Base-by-base conservation (phyloP, 2,888 invertebrate species). In the Tribolium freemani region DNA sequence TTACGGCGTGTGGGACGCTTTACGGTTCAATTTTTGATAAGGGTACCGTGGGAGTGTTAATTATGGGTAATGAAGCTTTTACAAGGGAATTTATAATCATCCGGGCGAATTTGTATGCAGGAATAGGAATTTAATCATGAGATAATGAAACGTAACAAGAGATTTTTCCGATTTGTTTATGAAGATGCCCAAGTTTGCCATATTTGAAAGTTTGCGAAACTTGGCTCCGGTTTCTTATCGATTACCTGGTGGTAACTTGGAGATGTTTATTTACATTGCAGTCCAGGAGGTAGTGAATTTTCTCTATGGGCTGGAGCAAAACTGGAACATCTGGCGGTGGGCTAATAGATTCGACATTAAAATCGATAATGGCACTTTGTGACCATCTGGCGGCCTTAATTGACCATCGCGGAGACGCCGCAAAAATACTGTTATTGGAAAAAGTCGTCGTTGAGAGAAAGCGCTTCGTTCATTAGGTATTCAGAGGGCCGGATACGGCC, bases 401-500 rank as follows among this genome's bases (percentile, higher is more conserved):
- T 63, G 66, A 66, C 21, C 63, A 20, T 3, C 16, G 16, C 16
- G 10, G 5, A 63, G n/a, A 38, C 38, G 31, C 9, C 31, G 9
- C 9, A 54, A 30, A 21, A 30, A 21, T 10, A 30, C 8, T 13
- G 54, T 54, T 54, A 26, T 54, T 54, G 54, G 54, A 54, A 30
- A 54, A 50, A 45, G 10, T 13, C 20, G 9, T 16, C 57, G 50
- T 69, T 60, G 44, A 46, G 69, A 60, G 69, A 69, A 69, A 70
- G 63, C 16, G 16, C 63, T 61, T 61, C 54, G 73, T 75, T 77
- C 71, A 77, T 77, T 77, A 75, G 72, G 69, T 75, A 77, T 75
- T 77, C 75, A 75, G 71, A 75, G 66, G 74, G 69, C 72, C 75
- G 75, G 77, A 73, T 74, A 69, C 72, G 72, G 60, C 69, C 69